Evolutionary conservation across 2,888 invertebrate genomes (phyloP).

Genomic region (Drosophila macrospina): DNA sequence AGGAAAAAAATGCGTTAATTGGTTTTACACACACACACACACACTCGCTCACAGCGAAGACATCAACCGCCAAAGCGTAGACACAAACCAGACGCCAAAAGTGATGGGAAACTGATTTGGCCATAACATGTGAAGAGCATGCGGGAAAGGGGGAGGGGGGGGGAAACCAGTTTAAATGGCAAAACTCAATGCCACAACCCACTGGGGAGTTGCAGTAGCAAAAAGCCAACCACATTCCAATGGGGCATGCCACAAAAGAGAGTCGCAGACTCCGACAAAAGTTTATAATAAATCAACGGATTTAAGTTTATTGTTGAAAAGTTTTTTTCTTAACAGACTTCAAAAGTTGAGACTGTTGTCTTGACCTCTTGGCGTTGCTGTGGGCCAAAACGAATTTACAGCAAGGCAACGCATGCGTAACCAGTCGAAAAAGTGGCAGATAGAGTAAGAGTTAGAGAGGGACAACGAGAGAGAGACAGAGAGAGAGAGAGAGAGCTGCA

Average conservation of each 20-base stretch:
- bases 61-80: slow-evolving; percentile 44
- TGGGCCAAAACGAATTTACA: slow-evolving; percentile 14
- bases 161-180: slow-evolving; percentile 48
- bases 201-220: slow-evolving; percentile 33
- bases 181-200: slow-evolving; percentile 45
- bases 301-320: slow-evolving; percentile 50
- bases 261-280: slow-evolving; percentile 35
- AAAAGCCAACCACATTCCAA: slow-evolving; percentile 52
- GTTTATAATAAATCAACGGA: slow-evolving; percentile 69
- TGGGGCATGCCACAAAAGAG: slow-evolving; percentile 25
- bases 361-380: slow-evolving; percentile 10
- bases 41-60: slow-evolving; percentile 41
- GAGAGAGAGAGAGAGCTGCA: slow-evolving; percentile 9
- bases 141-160: neutral
- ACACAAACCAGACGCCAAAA: slow-evolving; percentile 49
- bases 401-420: slow-evolving; percentile 33
- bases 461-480: neutral
- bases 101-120: slow-evolving; percentile 54
- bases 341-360: slow-evolving; percentile 28
- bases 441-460: neutral
- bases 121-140: slow-evolving; percentile 12
- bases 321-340: slow-evolving; percentile 18
- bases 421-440: slow-evolving; percentile 9
- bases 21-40: slow-evolving; percentile 55
- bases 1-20: slow-evolving; percentile 70